These are phyloP conservation scores for Saccostrea echinata DNA, from an alignment of 1,140 invertebrate species.

Conservation along the genomic window DNA sequence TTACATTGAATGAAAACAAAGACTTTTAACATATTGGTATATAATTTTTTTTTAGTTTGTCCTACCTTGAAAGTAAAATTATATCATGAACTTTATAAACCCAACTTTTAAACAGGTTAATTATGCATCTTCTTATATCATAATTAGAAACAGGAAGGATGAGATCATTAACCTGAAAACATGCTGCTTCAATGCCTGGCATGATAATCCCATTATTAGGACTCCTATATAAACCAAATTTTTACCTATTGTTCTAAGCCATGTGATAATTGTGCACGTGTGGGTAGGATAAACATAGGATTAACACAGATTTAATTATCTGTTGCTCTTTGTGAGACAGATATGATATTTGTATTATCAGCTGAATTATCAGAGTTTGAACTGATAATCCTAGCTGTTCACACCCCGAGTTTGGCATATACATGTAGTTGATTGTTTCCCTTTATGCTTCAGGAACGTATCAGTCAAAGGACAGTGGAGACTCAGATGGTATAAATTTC, in stretches of 20 bases:
- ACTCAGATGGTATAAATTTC: not conserved
- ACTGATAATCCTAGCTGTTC: not conserved
- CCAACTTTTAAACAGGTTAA: not conserved
- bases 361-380: not conserved
- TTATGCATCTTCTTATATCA: not conserved
- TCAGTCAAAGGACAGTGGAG: not conserved
- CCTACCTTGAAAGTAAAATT: not conserved
- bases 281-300: not conserved
- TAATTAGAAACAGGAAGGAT: constrained; percentile 23
- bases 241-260: constrained; percentile 29
- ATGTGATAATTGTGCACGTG: constrained; percentile 2
- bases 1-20: too few species aligned
- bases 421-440: not conserved
- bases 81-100: constrained; percentile 18
- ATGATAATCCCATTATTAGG: not conserved
- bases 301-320: constrained; percentile 33
- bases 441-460: not conserved
- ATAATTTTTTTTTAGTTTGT: too few species aligned
- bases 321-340: constrained; percentile 15
- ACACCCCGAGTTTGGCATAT: not conserved
- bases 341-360: constrained; percentile 14
- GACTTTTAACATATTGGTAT: too few species aligned
- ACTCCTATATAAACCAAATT: not conserved
- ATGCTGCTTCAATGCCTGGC: not conserved
- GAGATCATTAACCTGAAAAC: constrained; percentile 16